Percentiles rank a stretch among this genome's conserved stretches.
These are phyloP conservation scores for Lerista edwardsae DNA, from an alignment of 2,797 vertebrate genomes.

Conservation along the genomic window DNA sequence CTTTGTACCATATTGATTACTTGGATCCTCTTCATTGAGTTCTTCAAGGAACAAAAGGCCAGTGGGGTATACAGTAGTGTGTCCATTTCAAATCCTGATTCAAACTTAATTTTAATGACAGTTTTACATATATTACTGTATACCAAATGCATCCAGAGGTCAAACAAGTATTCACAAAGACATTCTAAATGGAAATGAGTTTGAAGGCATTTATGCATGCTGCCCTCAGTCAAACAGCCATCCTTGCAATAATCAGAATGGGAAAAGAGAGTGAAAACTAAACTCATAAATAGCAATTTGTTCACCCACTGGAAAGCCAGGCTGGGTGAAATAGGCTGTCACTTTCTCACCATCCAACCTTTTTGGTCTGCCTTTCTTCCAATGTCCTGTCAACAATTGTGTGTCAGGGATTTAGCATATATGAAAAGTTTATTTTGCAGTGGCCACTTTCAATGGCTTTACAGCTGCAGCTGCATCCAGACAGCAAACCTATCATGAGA, in stretches of 20 bases:
- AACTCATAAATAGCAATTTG: conserved; percentile 59
- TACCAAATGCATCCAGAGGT: conserved; percentile 65
- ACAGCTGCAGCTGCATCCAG: neutral
- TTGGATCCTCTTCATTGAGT: conserved; percentile 40
- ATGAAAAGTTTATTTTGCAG: neutral
- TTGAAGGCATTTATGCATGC: conserved; percentile 57
- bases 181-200: conserved; percentile 78
- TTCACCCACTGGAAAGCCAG: conserved; percentile 45
- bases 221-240: conserved; percentile 59
- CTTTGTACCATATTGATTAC: conserved; percentile 44
- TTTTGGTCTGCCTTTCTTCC: neutral
- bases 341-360: neutral
- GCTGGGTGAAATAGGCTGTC: neutral
- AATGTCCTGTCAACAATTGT: neutral
- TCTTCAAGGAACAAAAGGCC: conserved; percentile 44
- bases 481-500: no score
- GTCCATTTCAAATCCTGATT: conserved; percentile 51
- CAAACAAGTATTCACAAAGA: conserved; percentile 75
- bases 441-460: neutral
- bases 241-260: conserved; percentile 47
- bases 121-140: conserved; percentile 65
- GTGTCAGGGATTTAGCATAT: neutral
- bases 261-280: conserved; percentile 59
- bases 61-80: conserved; percentile 36
- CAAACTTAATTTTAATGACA: conserved; percentile 62